These are phyloP conservation scores for Agrypnia vestita DNA, from an alignment of 1,140 invertebrate genomes.

Conservation along the genomic window DNA sequence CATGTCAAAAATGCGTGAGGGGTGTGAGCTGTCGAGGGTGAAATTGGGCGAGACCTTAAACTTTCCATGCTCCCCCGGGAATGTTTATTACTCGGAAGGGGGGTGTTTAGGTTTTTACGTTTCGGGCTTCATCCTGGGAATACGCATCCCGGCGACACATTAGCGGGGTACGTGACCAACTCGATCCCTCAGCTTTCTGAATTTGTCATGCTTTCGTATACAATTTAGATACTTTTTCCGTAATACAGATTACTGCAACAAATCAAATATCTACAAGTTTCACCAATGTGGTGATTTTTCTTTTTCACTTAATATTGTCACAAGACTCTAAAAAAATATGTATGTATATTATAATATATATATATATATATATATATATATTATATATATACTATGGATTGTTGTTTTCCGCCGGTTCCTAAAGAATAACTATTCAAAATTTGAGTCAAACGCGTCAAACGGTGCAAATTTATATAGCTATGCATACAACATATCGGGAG, in stretches of 20 bases:
- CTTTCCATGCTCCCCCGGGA: slow-evolving; percentile 6
- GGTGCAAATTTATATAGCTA: too few relatives aligned
- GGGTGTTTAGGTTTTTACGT: slow-evolving; percentile 16
- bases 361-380: too few relatives aligned
- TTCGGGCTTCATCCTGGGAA: slow-evolving; percentile 42
- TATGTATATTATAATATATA: too few relatives aligned
- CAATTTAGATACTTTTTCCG: slow-evolving; percentile 2
- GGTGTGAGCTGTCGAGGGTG: slow-evolving; percentile 1
- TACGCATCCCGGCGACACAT: slow-evolving; percentile 28
- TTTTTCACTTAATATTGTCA: too few relatives aligned
- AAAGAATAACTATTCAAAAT: too few relatives aligned
- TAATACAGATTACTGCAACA: background rate
- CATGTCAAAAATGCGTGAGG: slow-evolving; percentile 48
- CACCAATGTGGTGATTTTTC: too few relatives aligned
- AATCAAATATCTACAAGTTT: background rate
- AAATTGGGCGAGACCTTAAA: slow-evolving; percentile 34
- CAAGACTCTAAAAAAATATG: too few relatives aligned
- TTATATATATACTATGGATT: too few relatives aligned
- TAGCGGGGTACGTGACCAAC: slow-evolving; percentile 26
- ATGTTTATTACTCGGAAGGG: slow-evolving; percentile 25
- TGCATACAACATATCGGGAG: too few relatives aligned
- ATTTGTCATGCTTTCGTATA: background rate
- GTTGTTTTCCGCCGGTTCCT: too few relatives aligned
- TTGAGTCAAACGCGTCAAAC: too few relatives aligned
- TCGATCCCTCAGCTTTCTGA: slow-evolving; percentile 11